Evolutionary conservation across 2,888 invertebrate species (phyloP).

Genomic region (Nasonovia ribisnigri): DNA sequence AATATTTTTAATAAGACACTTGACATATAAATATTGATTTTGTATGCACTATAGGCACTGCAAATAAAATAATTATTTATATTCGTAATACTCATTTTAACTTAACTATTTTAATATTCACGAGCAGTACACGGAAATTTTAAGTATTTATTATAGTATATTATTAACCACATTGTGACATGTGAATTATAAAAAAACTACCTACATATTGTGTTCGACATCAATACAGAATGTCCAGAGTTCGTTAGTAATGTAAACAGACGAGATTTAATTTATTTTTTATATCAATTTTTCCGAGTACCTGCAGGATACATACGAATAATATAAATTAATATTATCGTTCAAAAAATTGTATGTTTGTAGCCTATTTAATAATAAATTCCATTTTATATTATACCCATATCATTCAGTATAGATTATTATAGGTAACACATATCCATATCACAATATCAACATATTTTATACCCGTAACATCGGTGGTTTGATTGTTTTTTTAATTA

Average conservation of each 20-base stretch:
- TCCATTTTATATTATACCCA: neutral
- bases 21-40: neutral
- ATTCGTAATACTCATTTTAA: neutral
- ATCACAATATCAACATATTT: neutral
- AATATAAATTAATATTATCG: neutral
- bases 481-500: neutral
- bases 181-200: neutral
- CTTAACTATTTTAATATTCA: neutral
- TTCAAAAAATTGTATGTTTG: neutral
- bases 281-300: neutral
- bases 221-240: neutral
- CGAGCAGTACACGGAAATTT: neutral
- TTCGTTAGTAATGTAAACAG: neutral
- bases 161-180: neutral
- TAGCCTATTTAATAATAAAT: neutral
- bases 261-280: neutral
- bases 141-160: neutral
- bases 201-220: neutral
- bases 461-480: neutral
- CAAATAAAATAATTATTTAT: neutral
- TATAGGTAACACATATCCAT: neutral
- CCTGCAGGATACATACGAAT: neutral
- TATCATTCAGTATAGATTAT: neutral
- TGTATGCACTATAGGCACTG: neutral
- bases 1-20: neutral